Evolutionary conservation across 2,797 vertebrate genomes (phyloP), one percentile per base, ranked within the genome.

Genomic region (Euthynnus affinis): DNA sequence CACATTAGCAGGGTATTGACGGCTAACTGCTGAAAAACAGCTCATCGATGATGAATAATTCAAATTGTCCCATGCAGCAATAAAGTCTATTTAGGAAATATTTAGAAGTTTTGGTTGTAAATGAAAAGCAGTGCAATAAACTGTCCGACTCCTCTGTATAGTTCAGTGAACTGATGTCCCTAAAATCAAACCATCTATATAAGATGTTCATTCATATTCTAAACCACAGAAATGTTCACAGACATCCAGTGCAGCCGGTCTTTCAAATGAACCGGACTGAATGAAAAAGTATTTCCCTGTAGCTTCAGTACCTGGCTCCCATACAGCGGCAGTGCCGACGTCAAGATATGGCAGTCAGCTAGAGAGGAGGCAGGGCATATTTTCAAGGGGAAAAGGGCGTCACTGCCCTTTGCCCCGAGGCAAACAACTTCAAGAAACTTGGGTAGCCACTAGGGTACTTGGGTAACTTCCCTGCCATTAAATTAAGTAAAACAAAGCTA

Each of bases 291-390:
- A 25, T 6, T 29, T 42, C 4, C 25, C 6, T 53, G 61, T 5
- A 13, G 44, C 14, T n/a, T 3, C 61, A 27, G 42, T 59, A 81
- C 79, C 83, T 82, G 85, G 18, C 48, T 58, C 61, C 23, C 0
- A 63, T 62, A 53, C 1, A 22, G 56, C 62, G 74, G 82, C 66
- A 9, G 83, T 83, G 89, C 87, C 89, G 76, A 96, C 96, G 93
- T 96, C 92, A 88, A 92, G 94, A 75, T 92, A 96, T 89, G 96
- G 96, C 90, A 96, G 96, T 88, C 95, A 86, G 94, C 94, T 94
- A 92, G 91, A 23, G 94, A 88, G 86, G 96, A 96, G 92, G 91
- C 68, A 87, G 87, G 91, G 85, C 89, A 84, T 56, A 76, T 80
- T 83, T 84, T 89, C 84, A 93, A 87, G 87, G 90, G 90, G 86